phyloP scores from a whole-genome alignment of 2,797 vertebrate species.

The Crocodylus rhombifer region DNA sequence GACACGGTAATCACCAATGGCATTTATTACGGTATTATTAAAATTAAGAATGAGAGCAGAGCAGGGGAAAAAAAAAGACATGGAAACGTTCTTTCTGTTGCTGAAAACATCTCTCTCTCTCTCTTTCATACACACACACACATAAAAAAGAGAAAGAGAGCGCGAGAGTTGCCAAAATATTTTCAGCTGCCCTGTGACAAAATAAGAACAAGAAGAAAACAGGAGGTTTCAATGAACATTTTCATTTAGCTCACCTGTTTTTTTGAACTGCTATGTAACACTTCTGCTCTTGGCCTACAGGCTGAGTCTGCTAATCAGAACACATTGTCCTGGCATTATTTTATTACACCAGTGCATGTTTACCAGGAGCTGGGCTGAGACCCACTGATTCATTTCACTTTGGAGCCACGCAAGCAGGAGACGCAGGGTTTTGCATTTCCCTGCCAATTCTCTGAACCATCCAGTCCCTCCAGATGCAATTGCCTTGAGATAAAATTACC shows the following conservation, averaged over 20 bases:
- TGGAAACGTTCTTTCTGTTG: accelerated
- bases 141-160: no score
- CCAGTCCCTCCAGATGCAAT: not conserved
- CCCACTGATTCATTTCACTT: not conserved
- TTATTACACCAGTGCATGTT: not conserved
- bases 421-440: not conserved
- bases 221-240: not conserved
- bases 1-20: not conserved
- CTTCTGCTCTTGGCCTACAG: not conserved
- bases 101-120: not conserved
- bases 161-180: not conserved
- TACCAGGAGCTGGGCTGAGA: not conserved
- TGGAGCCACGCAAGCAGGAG: not conserved
- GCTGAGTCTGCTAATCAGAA: not conserved
- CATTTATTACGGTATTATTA: not conserved
- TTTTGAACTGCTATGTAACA: not conserved
- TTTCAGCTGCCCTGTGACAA: not conserved
- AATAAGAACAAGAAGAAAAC: not conserved
- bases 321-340: not conserved
- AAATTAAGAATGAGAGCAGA: not conserved
- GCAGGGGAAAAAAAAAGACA: no score
- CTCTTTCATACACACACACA: no score
- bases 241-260: not conserved
- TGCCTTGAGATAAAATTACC: not conserved
- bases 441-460: not conserved